A percentile compares a stretch with the other conserved stretches of the same genome.
Conservation (phyloP, 2,113 vertebrate species). For the Trochalopteron elliotii region DNA sequence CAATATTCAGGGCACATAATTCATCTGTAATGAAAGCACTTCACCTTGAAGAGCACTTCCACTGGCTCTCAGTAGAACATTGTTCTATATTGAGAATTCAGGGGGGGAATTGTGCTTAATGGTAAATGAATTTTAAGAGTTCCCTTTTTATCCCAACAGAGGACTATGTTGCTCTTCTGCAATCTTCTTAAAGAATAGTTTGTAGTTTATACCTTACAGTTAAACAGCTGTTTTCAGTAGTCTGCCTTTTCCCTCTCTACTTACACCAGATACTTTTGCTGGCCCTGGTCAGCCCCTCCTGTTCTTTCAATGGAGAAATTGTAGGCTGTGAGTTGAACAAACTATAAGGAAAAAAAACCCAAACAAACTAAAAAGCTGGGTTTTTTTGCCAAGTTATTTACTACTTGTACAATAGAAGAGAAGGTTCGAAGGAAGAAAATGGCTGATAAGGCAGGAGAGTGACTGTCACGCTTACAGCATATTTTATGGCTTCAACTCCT, state of each 20-base stretch:
- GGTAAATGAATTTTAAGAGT: background rate
- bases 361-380: background rate
- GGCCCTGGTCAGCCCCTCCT: background rate
- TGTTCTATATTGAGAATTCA: background rate
- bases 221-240: background rate
- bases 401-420: background rate
- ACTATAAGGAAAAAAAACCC: background rate
- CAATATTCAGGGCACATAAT: background rate
- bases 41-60: slow-evolving; percentile 1
- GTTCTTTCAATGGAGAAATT: background rate
- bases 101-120: background rate
- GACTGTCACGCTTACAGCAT: background rate
- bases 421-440: background rate
- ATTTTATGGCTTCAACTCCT: background rate
- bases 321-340: background rate
- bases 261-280: background rate
- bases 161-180: background rate
- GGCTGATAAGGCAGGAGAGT: background rate
- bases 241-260: background rate
- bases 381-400: background rate
- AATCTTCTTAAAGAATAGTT: background rate
- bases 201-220: background rate
- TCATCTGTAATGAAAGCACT: background rate
- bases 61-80: background rate
- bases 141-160: background rate